Conservation (phyloP, 2,113 vertebrate genomes). For the Rissa tridactyla region DNA sequence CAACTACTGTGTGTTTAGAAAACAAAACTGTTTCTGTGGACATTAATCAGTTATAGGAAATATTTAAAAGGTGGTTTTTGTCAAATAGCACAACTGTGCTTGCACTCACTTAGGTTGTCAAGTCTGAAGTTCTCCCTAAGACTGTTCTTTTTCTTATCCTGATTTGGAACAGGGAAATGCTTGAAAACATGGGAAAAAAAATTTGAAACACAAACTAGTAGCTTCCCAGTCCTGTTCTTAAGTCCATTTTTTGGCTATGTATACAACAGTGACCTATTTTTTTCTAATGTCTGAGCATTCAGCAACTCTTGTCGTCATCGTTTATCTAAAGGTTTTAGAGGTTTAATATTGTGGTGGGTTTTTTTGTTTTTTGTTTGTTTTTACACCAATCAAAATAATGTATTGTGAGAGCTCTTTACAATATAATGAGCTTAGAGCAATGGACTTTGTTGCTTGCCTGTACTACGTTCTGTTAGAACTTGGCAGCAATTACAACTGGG, state of each 20-base stretch:
- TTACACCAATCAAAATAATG: conserved; percentile 54
- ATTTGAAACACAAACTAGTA: background rate
- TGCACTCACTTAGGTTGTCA: background rate
- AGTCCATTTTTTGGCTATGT: background rate
- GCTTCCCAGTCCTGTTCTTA: background rate
- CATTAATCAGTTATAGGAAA: background rate
- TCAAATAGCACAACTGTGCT: background rate
- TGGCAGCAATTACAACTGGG: conserved; percentile 40
- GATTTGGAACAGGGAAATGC: background rate
- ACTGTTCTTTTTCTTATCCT: background rate
- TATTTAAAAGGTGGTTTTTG: background rate
- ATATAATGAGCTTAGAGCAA: conserved; percentile 37
- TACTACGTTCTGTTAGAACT: conserved; percentile 19
- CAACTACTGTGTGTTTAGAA: background rate
- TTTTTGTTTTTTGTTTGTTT: conserved; percentile 1
- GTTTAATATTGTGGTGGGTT: background rate
- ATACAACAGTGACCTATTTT: conserved; percentile 1
- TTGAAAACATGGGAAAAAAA: background rate
- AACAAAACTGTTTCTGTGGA: background rate
- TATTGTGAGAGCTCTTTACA: conserved; percentile 31
- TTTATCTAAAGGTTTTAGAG: conserved; percentile 38
- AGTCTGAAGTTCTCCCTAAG: background rate
- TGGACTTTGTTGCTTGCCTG: conserved; percentile 26
- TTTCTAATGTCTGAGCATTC: background rate
- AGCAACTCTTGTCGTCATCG: background rate